Conservation (phyloP, 2,797 vertebrate species). For the Trichosurus vulpecula region DNA sequence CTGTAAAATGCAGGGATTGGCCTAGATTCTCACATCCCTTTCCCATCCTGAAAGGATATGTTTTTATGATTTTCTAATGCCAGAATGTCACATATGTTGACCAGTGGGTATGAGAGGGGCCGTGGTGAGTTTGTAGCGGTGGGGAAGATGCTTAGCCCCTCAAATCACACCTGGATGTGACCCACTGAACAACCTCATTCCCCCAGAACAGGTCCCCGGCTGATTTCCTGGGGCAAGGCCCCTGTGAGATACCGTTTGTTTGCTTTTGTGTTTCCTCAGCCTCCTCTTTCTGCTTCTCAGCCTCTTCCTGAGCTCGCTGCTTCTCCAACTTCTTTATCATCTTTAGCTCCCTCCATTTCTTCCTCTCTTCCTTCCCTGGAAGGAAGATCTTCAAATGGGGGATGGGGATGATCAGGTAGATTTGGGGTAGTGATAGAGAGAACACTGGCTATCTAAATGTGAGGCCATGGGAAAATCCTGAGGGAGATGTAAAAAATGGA, state of each 20-base stretch:
- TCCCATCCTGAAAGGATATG: background rate
- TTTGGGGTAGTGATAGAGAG: background rate
- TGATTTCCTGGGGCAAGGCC: rapidly evolving
- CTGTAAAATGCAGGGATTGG: background rate
- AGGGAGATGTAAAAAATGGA: background rate
- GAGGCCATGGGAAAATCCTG: background rate
- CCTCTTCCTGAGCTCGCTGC: conserved; percentile 81
- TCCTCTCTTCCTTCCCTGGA: conserved; percentile 91
- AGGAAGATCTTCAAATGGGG: background rate
- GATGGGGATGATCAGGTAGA: background rate
- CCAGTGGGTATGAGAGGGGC: background rate
- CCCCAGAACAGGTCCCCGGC: too few species aligned
- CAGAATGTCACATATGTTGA: background rate
- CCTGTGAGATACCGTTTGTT: background rate
- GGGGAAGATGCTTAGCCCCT: background rate
- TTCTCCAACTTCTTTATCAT: conserved; percentile 91
- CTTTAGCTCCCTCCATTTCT: conserved; percentile 89
- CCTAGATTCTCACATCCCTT: background rate
- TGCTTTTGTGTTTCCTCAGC: conserved; percentile 73
- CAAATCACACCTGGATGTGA: background rate
- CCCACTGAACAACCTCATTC: background rate
- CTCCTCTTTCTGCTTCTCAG: conserved; percentile 72
- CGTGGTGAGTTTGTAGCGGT: background rate
- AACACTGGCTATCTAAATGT: background rate
- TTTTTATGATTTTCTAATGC: background rate